Evolutionary conservation across 1,140 invertebrate species (phyloP).

Genomic region (Protaetia brevitarsis): DNA sequence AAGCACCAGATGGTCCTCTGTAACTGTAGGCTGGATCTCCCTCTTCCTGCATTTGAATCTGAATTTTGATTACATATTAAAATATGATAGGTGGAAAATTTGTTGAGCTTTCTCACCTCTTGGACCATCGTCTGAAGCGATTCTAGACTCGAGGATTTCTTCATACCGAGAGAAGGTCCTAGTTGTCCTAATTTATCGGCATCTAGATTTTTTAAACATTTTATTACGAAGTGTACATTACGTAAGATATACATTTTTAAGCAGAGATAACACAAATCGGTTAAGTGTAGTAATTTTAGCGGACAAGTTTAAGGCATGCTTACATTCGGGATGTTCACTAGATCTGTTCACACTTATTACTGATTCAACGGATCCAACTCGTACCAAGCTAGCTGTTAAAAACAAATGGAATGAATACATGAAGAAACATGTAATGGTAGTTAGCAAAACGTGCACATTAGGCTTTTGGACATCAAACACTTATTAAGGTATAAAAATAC

Average conservation of each 20-base stretch:
- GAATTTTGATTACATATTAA: constrained; percentile 49
- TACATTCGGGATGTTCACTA: constrained; percentile 49
- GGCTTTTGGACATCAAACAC: no score
- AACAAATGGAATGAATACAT: constrained; percentile 5
- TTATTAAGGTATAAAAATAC: no score
- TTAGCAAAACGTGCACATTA: no score
- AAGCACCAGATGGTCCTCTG: constrained; percentile 50
- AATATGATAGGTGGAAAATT: neutral
- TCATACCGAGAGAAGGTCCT: constrained; percentile 75
- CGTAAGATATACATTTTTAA: no score
- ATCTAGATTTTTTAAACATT: no score
- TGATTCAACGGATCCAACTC: constrained; percentile 54
- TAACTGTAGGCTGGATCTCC: constrained; percentile 51
- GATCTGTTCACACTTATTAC: constrained; percentile 50
- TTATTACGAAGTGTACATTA: no score
- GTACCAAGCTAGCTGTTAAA: constrained; percentile 47
- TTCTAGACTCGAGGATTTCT: constrained; percentile 87
- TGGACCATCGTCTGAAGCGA: constrained; percentile 84
- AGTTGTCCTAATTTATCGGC: constrained; percentile 57
- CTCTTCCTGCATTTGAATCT: constrained; percentile 57
- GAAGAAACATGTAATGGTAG: neutral
- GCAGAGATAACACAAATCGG: no score
- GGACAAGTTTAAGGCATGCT: constrained; percentile 32
- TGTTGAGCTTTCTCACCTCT: constrained; percentile 51
- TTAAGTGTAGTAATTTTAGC: no score